These are phyloP conservation scores for Chiridota heheva DNA, from an alignment of 35 echinoderm and acorn worm genomes.

Conservation along the genomic window DNA sequence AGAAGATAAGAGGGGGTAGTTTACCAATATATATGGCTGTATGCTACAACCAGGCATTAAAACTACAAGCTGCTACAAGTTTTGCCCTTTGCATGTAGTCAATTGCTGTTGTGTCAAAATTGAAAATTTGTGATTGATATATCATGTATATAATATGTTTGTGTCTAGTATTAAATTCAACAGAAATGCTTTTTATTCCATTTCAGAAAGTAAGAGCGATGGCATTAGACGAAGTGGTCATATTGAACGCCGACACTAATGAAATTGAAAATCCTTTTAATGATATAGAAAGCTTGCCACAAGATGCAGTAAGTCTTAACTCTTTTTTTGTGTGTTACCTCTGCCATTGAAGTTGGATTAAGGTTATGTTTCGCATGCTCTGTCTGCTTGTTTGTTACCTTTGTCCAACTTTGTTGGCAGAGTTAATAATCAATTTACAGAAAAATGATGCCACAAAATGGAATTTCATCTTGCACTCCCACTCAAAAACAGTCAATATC, in stretches of 20 bases:
- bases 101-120: no score
- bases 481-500: no score
- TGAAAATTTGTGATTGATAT: no score
- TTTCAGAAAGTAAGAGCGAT: conserved; percentile 74
- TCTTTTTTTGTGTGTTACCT: not conserved
- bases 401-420: not conserved
- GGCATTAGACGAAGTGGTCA: conserved; percentile 81
- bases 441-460: not conserved
- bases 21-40: no score
- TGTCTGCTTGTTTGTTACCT: not conserved
- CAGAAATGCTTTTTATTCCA: not conserved
- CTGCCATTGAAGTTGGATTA: not conserved
- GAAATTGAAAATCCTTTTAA: conserved; percentile 88
- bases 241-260: conserved; percentile 86
- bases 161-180: no score
- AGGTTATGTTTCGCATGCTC: not conserved
- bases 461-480: not conserved
- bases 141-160: no score
- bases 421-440: not conserved
- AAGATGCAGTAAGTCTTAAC: conserved; percentile 77
- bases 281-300: conserved; percentile 75
- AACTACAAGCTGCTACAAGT: no score
- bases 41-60: no score
- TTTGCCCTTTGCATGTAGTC: no score
- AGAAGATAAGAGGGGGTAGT: no score